Evolutionary conservation across 2,113 vertebrate genomes (phyloP).

Genomic region (Semnopithecus entellus): DNA sequence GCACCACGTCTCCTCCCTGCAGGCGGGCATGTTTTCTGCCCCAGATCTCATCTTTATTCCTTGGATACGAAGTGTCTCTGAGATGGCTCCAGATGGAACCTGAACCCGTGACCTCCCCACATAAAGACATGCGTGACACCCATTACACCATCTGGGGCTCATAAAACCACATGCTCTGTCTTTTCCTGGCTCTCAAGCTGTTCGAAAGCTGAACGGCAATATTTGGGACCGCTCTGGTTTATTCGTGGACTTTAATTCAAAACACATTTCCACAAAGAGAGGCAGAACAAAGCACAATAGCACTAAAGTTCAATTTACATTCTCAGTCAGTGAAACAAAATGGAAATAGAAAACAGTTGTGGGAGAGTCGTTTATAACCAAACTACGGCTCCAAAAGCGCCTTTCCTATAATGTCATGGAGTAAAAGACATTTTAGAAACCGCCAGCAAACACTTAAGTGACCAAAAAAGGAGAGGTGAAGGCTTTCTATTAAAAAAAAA

Average conservation of each 20-base stretch:
- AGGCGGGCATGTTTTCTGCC: constrained; percentile 78
- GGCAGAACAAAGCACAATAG: constrained; percentile 88
- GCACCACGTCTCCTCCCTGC: constrained; percentile 52
- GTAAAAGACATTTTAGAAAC: constrained; percentile 64
- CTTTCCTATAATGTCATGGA: constrained; percentile 55
- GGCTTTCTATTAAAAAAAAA: not conserved
- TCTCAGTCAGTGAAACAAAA: constrained; percentile 88
- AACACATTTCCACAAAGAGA: constrained; percentile 86
- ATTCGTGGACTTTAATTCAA: constrained; percentile 84
- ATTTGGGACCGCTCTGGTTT: constrained; percentile 82
- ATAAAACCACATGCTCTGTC: constrained; percentile 86
- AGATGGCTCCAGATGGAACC: constrained; percentile 84
- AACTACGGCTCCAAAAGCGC: constrained; percentile 67
- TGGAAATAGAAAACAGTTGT: constrained; percentile 88
- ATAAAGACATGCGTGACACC: constrained; percentile 86
- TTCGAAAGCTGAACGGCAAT: constrained; percentile 83
- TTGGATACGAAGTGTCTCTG: constrained; percentile 76
- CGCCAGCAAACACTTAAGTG: constrained; percentile 25
- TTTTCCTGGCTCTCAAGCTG: constrained; percentile 82
- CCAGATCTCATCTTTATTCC: constrained; percentile 77
- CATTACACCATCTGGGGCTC: constrained; percentile 87
- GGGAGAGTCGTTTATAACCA: constrained; percentile 78
- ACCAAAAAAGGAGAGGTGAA: constrained; percentile 48
- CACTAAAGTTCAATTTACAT: constrained; percentile 87
- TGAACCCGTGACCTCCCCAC: constrained; percentile 84